phyloP scores from a whole-genome alignment of 2,888 invertebrate genomes.

The Drosophila nigritarsus region DNA sequence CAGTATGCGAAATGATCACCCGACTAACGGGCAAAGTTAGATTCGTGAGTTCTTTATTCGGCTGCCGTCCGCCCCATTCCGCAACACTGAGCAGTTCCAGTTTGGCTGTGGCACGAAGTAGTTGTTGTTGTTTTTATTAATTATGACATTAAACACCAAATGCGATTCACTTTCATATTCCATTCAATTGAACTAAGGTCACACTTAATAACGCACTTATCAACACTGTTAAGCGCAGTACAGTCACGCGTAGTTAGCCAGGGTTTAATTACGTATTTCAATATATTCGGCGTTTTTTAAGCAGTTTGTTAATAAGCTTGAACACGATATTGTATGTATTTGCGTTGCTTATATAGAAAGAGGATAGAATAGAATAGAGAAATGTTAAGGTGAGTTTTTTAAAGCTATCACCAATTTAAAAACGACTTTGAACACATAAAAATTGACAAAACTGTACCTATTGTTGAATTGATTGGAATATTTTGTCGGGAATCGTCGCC shows the following conservation, averaged over 20 bases:
- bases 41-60: slow-evolving; percentile 85
- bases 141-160: slow-evolving; percentile 19
- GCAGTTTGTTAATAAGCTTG: slow-evolving; percentile 11
- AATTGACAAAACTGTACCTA: slow-evolving; percentile 82
- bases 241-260: slow-evolving; percentile 19
- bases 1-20: slow-evolving; percentile 89
- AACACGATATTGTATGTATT: slow-evolving; percentile 12
- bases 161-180: slow-evolving; percentile 68
- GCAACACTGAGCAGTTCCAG: slow-evolving; percentile 87
- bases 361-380: slow-evolving; percentile 1
- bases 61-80: slow-evolving; percentile 90
- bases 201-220: slow-evolving; percentile 61
- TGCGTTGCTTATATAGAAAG: slow-evolving; percentile 16
- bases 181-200: slow-evolving; percentile 82
- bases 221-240: slow-evolving; percentile 47
- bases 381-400: slow-evolving; percentile 18
- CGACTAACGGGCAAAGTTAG: slow-evolving; percentile 86
- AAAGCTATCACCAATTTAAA: slow-evolving; percentile 37
- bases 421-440: slow-evolving; percentile 52
- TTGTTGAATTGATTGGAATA: slow-evolving; percentile 85
- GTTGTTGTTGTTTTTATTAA: slow-evolving; percentile 27
- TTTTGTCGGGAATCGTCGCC: slow-evolving; percentile 85
- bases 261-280: not conserved
- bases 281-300: slow-evolving; percentile 7
- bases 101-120: slow-evolving; percentile 45